These are phyloP conservation scores for Drosophila lowei DNA, from an alignment of 1,140 invertebrate species.

Conservation along the genomic window DNA sequence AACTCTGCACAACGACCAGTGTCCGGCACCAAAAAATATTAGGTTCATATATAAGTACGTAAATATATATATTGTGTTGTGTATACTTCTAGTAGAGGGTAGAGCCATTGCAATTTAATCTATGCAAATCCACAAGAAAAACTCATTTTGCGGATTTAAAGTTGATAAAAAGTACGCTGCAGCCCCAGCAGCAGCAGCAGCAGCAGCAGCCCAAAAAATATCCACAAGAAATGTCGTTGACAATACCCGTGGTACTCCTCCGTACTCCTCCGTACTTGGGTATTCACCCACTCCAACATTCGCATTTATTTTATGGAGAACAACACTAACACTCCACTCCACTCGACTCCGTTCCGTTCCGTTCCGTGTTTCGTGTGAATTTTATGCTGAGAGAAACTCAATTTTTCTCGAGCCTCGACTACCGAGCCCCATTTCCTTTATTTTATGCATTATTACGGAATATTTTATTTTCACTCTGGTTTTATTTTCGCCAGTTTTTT, in stretches of 20 bases:
- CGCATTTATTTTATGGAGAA: slow-evolving; percentile 2
- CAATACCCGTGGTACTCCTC: slow-evolving; percentile 1
- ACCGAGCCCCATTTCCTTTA: slow-evolving; percentile 29
- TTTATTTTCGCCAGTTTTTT: slow-evolving; percentile 13
- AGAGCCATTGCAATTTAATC: slow-evolving; percentile 66
- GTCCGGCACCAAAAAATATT: slow-evolving; percentile 31
- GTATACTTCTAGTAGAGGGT: slow-evolving; percentile 6
- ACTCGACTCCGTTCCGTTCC: no score
- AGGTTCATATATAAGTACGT: neutral
- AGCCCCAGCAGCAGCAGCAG: slow-evolving; percentile 13
- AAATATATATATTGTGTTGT: slow-evolving; percentile 13
- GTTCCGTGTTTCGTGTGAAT: slow-evolving; percentile 40
- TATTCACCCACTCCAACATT: neutral
- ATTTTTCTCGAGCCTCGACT: slow-evolving; percentile 22
- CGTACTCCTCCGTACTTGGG: neutral
- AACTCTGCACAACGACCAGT: slow-evolving; percentile 23
- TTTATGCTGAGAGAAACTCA: slow-evolving; percentile 39
- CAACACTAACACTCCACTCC: slow-evolving; percentile 2
- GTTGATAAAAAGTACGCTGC: slow-evolving; percentile 60
- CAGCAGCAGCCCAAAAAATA: slow-evolving; percentile 21
- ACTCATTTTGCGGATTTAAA: slow-evolving; percentile 77
- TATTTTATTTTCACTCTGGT: slow-evolving; percentile 47
- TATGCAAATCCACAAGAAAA: slow-evolving; percentile 76
- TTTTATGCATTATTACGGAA: slow-evolving; percentile 53
- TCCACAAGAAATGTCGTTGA: slow-evolving; percentile 15